Evolutionary conservation across 1,140 invertebrate genomes (phyloP).

Genomic region (Drosophila dunni): DNA sequence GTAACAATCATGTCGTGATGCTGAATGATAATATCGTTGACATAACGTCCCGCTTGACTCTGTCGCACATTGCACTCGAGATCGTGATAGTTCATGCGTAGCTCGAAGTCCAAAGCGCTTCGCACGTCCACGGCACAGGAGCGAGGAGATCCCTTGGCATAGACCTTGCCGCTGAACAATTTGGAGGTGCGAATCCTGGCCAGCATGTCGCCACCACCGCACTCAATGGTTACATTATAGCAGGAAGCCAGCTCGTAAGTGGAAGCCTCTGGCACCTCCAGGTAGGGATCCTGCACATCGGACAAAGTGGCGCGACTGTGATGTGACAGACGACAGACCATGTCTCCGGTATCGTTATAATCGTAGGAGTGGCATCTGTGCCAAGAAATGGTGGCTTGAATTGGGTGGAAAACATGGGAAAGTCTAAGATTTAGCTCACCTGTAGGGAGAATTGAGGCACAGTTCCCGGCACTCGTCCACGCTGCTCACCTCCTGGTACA

Average conservation of each 20-base stretch:
- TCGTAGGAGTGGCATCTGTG: slow-evolving; percentile 95
- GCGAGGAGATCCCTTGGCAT: slow-evolving; percentile 96
- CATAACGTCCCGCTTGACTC: slow-evolving; percentile 92
- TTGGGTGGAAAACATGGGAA: neutral
- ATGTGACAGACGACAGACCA: slow-evolving; percentile 96
- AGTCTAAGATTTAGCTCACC: slow-evolving; percentile 62
- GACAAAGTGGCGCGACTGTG: slow-evolving; percentile 95
- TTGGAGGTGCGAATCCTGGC: slow-evolving; percentile 96
- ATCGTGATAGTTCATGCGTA: slow-evolving; percentile 95
- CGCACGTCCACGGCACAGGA: slow-evolving; percentile 95
- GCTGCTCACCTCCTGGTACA: slow-evolving; percentile 94
- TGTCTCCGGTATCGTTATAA: slow-evolving; percentile 95
- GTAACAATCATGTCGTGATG: slow-evolving; percentile 98
- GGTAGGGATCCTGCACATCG: slow-evolving; percentile 95
- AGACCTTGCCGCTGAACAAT: slow-evolving; percentile 96
- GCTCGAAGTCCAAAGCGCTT: slow-evolving; percentile 93
- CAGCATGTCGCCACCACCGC: slow-evolving; percentile 95
- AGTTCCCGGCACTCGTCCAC: slow-evolving; percentile 94
- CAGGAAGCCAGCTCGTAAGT: slow-evolving; percentile 97
- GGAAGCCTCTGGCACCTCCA: slow-evolving; percentile 94
- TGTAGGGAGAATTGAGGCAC: slow-evolving; percentile 93
- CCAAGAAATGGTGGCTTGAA: slow-evolving; percentile 18
- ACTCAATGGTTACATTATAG: slow-evolving; percentile 97
- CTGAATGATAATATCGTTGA: slow-evolving; percentile 96
- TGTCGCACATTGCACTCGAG: slow-evolving; percentile 95